A percentile compares a stretch with the other conserved stretches of the same genome.
These are phyloP conservation scores for Chironomus striatipennis DNA, from an alignment of 1,140 invertebrate genomes.

Conservation along the genomic window DNA sequence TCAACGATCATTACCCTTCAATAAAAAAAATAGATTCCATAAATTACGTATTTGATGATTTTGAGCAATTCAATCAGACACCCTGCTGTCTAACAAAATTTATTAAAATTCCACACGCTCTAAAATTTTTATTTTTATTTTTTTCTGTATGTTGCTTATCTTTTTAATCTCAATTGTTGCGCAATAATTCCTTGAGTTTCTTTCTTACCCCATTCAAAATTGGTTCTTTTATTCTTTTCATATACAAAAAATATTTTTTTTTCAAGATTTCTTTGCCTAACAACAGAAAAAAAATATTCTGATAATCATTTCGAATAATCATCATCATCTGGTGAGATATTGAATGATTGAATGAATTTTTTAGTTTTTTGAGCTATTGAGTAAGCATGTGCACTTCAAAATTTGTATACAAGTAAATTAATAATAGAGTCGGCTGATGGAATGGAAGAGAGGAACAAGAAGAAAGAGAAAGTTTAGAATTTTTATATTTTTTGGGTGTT, in stretches of 20 bases:
- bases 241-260: too few species aligned
- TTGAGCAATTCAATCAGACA: background rate
- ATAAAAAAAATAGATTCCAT: background rate
- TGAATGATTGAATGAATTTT: too few species aligned
- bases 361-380: too few species aligned
- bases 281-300: background rate
- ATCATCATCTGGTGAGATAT: background rate
- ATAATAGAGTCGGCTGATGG: too few species aligned
- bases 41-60: too few species aligned
- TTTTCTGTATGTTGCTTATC: background rate
- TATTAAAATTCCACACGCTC: constrained; percentile 7
- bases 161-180: background rate
- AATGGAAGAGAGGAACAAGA: too few species aligned
- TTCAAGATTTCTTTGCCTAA: background rate
- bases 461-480: too few species aligned
- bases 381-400: background rate
- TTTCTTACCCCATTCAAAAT: background rate
- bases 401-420: too few species aligned
- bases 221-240: too few species aligned
- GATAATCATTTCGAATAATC: background rate
- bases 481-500: too few species aligned
- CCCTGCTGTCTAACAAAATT: background rate
- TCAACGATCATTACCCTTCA: background rate
- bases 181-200: background rate
- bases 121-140: background rate